Evolutionary conservation across 2,888 invertebrate species (phyloP).

Genomic region (Rhagium mordax): DNA sequence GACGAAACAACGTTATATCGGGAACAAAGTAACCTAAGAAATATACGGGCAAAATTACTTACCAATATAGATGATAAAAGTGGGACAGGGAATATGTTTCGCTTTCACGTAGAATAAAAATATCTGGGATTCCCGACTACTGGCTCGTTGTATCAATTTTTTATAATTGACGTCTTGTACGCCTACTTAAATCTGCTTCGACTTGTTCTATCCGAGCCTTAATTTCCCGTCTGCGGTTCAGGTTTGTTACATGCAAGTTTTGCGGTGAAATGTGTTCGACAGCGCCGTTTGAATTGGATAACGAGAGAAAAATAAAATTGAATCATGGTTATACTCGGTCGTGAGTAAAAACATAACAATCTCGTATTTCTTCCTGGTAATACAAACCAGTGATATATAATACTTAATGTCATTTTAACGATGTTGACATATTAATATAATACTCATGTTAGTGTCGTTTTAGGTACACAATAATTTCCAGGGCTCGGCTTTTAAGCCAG

Average conservation of each 20-base stretch:
- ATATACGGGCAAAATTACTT: too few relatives aligned
- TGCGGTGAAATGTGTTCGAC: constrained; percentile 37
- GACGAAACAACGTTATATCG: background rate
- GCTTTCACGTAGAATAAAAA: too few relatives aligned
- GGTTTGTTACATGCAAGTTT: constrained; percentile 25
- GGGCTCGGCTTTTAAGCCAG: constrained; percentile 23
- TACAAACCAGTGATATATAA: constrained; percentile 46
- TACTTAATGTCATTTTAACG: constrained; percentile 48
- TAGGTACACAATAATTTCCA: background rate
- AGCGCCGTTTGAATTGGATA: constrained; percentile 18
- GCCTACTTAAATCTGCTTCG: too few relatives aligned
- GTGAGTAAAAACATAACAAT: constrained; percentile 37
- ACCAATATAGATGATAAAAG: too few relatives aligned
- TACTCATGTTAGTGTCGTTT: constrained; percentile 35
- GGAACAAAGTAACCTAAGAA: too few relatives aligned
- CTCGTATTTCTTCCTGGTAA: constrained; percentile 44
- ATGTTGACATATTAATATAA: constrained; percentile 47
- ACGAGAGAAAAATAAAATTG: constrained; percentile 32
- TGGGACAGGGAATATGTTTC: too few relatives aligned
- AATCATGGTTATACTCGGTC: constrained; percentile 41
- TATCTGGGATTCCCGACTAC: background rate
- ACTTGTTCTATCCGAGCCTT: background rate
- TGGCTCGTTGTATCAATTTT: background rate
- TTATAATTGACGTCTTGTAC: background rate
- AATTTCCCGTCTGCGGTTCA: background rate